Evolutionary conservation across 2,113 vertebrate species (phyloP), one percentile per base, ranked within the genome.

Genomic region (Calyptomena viridis): DNA sequence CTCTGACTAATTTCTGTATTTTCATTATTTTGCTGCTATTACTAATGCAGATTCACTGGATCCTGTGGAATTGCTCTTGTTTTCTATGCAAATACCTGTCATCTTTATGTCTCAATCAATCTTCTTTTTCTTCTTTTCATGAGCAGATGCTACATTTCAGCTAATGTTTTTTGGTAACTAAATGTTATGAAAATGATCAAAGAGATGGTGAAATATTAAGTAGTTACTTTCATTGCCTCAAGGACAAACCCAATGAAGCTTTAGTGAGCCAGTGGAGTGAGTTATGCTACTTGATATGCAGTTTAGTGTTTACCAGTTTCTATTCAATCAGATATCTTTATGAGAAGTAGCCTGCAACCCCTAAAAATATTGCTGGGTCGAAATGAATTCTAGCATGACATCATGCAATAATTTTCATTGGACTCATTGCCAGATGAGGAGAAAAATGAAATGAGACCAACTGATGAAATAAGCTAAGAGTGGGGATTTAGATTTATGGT

Each of bases 151-250:
- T 94, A 35, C 42, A n/a, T 71, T 67, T 83, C 71, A 89, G 16
- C n/a, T 92, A 22, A 83, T 33, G 62, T 90, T 69, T 68, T 78
- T 80, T 59, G 14, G 33, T 75, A 95, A 80, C 69, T 83, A 76
- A 75, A 64, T 86, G 55, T 82, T 92, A 58, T 73, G 76, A 91
- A 94, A 87, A 87, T 67, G n/a, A 96, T 97, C 90, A 95, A 96
- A 97, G 76, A 85, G 37, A 59, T 86, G 24, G 90, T 94, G 95
- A 97, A 97, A 96, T 97, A 97, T 94, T 95, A 95, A 97, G 73
- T 30, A 95, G 72, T 59, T 91, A 47, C 63, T 87, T 96, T 89
- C 92, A 52, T 30, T 89, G 59, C 94, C 85, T 96, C 84, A 82
- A 97, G 66, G 84, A 94, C 90, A 87, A 94, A 82, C 35, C 53